Evolutionary conservation across 2,113 vertebrate genomes (phyloP).

Genomic region (Myrmecobius fasciatus): DNA sequence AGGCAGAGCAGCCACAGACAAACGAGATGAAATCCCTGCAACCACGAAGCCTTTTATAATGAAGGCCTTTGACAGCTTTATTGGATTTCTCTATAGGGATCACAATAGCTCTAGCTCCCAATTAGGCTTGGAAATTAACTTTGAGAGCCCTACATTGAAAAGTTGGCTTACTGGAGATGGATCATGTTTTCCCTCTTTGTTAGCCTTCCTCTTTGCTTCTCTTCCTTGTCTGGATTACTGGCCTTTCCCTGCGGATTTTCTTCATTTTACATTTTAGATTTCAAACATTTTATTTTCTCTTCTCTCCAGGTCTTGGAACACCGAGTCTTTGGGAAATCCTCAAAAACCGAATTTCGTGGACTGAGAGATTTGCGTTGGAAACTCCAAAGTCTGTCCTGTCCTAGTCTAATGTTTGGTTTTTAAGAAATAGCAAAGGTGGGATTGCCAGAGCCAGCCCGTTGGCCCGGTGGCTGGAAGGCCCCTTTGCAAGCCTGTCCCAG

Average conservation of each 20-base stretch:
- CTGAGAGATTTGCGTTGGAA: background rate
- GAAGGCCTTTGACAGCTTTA: constrained; percentile 60
- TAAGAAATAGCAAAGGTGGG: background rate
- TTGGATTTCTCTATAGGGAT: constrained; percentile 61
- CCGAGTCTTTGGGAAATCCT: constrained; percentile 45
- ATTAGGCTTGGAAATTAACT: constrained; percentile 68
- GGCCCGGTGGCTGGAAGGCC: constrained; percentile 55
- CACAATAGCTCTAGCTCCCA: constrained; percentile 48
- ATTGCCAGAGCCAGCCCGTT: constrained; percentile 13
- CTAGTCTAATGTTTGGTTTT: background rate
- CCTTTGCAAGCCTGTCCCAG: constrained; percentile 15
- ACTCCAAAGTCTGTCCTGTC: background rate
- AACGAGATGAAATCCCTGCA: constrained; percentile 41
- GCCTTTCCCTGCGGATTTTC: constrained; percentile 59
- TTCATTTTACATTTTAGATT: constrained; percentile 62
- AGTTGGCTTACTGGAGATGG: constrained; percentile 47
- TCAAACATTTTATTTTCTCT: constrained; percentile 55
- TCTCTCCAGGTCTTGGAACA: constrained; percentile 63
- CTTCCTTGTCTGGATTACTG: constrained; percentile 64
- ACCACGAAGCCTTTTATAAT: constrained; percentile 42
- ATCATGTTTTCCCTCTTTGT: constrained; percentile 61
- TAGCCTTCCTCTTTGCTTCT: constrained; percentile 7
- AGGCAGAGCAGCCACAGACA: constrained; percentile 39
- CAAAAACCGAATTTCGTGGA: background rate
- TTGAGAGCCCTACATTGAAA: constrained; percentile 39